Evolutionary conservation across 2,888 invertebrate genomes (phyloP), one percentile per base, ranked within the genome.

Genomic region (Cylloceria caligata): DNA sequence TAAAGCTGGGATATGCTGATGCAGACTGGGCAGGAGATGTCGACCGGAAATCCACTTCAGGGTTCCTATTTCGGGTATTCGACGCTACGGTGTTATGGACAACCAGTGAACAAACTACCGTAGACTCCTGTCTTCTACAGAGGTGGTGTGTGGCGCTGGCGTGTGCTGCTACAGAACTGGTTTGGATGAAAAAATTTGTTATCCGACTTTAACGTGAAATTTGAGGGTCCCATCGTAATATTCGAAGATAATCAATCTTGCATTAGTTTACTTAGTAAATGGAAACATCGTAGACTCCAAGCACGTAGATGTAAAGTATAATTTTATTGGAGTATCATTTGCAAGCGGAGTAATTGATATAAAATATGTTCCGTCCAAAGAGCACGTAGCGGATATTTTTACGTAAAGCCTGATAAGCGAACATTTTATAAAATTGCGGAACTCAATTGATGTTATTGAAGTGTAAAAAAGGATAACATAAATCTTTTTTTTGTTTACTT

Each of bases 81-180:
- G 89, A 88, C 30, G 82, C 81, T 49, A 86, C 87, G 0, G 86
- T 91, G 3, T 69, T 75, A 19, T 92, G 91, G 91, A 74, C 64
- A 0, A 88, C 88, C 5, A 89, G 83, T 49, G 91, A 87, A 77
- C 92, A 92, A 79, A 77, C 74, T 13, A 67, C 84, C 30, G 89
- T 90, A 3, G 85, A n/a, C n/a, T 89, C 0, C 45, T 89, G 0
- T 90, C 90, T 7, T 88, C 89, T 0, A 90, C 90, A 4, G 91
- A 91, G 83, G 88, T 91, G 0, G 81, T 90, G 89, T 78, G 78
- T 90, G 2, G 90, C 91, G 3, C 74, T 90, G 21, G 85, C 87
- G 6, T 79, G 71, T 21, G 88, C 87, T 7, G 86, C 84, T 5
- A 68, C 82, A n/a, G 89, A 91, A 72, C 68, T 85, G 3, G 64